These are phyloP conservation scores for Chelonoidis abingdonii DNA, from an alignment of 2,113 vertebrate genomes.

Conservation along the genomic window DNA sequence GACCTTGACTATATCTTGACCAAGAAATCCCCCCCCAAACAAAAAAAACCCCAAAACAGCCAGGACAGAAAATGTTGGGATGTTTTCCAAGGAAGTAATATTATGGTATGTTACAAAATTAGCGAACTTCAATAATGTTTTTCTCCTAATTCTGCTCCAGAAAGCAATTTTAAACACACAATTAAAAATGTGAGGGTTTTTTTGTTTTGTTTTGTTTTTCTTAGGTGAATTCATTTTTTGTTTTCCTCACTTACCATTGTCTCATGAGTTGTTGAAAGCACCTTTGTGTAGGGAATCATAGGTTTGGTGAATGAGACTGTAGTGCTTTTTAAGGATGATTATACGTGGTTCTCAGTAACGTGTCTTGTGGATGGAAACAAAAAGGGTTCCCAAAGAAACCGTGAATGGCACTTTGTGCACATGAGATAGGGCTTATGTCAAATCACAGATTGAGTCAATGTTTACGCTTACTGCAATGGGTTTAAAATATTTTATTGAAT, in stretches of 20 bases:
- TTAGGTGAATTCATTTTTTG: background rate
- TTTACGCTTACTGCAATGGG: background rate
- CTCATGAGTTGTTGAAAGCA: background rate
- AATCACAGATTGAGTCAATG: background rate
- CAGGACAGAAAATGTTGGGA: background rate
- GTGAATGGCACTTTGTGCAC: background rate
- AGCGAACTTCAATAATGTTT: background rate
- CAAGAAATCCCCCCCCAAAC: too few species aligned
- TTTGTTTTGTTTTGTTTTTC: background rate
- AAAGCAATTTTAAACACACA: background rate
- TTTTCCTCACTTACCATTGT: rapidly evolving
- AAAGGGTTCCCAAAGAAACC: background rate
- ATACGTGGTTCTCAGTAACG: background rate
- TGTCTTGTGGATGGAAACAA: background rate
- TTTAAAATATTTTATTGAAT: background rate
- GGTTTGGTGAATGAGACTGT: background rate
- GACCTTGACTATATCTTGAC: too few species aligned
- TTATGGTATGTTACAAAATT: background rate
- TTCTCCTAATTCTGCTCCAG: rapidly evolving
- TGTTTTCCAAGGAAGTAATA: background rate
- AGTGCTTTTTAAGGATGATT: background rate
- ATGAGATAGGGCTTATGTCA: background rate
- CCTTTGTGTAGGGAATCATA: background rate
- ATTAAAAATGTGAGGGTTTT: rapidly evolving
- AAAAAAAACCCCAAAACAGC: background rate